phyloP scores from a whole-genome alignment of 30 jellyfish, hydroid and myxozoan species.

The Aurelia sp. region DNA sequence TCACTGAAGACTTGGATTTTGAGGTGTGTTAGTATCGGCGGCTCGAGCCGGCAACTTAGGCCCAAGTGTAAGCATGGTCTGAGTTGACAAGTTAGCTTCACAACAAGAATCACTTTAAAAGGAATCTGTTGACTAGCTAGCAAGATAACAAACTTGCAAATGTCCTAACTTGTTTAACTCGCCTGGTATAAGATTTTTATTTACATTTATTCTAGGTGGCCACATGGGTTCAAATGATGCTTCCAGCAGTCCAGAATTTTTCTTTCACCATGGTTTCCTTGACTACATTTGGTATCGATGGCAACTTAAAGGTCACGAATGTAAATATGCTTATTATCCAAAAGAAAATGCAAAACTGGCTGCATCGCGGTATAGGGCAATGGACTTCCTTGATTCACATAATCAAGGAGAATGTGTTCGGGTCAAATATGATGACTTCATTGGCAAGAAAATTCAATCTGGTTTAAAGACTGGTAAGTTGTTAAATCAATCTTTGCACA shows the following conservation, averaged over 20 bases:
- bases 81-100: too few relatives aligned
- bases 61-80: too few relatives aligned
- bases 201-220: conserved; percentile 29
- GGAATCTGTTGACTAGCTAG: too few relatives aligned
- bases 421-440: conserved; percentile 45
- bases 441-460: neutral
- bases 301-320: conserved; percentile 31
- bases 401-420: conserved; percentile 51
- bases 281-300: conserved; percentile 69
- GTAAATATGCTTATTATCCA: conserved; percentile 23
- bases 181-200: neutral
- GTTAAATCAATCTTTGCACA: too few relatives aligned
- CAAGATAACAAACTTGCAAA: too few relatives aligned
- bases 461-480: conserved; percentile 2
- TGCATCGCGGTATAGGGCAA: conserved; percentile 1
- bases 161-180: too few relatives aligned
- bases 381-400: conserved; percentile 22
- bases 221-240: conserved; percentile 51
- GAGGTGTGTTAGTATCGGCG: too few relatives aligned
- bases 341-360: neutral
- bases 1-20: too few relatives aligned
- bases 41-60: too few relatives aligned
- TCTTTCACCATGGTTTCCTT: conserved; percentile 64
- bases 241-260: conserved; percentile 70
- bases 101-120: too few relatives aligned